Base-by-base conservation (phyloP, 2,888 invertebrate genomes). In the Drosophila hawaiiensis region DNA sequence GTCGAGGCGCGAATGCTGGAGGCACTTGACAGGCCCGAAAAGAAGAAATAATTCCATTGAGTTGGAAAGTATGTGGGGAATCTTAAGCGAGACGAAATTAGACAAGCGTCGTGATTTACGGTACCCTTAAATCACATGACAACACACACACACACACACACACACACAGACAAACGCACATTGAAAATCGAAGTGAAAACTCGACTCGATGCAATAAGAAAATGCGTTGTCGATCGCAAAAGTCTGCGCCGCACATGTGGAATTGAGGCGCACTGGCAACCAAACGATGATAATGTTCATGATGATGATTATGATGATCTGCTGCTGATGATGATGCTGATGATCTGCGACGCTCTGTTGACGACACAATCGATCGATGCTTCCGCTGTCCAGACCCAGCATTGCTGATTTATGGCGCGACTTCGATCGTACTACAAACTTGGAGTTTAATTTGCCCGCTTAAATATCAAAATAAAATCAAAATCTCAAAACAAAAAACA, bases 101-200 rank as follows among this genome's bases (percentile, higher is more conserved):
- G 93, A 93, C 92, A 92, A 91, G 91, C 84, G 90, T 85, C 92
- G 92, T 92, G 93, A 92, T 92, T 92, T 92, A 92, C 92, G 92
- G 92, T 92, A 89, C 92, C 90, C 92, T 91, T 90, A 90, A 91
- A 91, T 88, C 84, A 89, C 89, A 89, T 76, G 84, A 76, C 88
- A 84, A 78, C 72, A 81, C 62, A 65, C 62, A 60, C 60, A 67
- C 59, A 73, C 49, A 61, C 33, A 67, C 28, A 59, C 35, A 58
- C 31, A 66, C 6, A 47, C 19, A 62, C 12, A 59, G 14, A 31
- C 50, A 43, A 37, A 63, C 67, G 2, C 25, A 74, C 76, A 84
- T 82, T 79, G 84, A 74, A 85, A 89, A 86, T 85, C 84, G 86
- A 85, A 89, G 69, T 77, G 81, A 77, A 81, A 80, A 81, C 58